Conservation (phyloP, 2,797 vertebrate genomes). For the Anguilla marmorata region DNA sequence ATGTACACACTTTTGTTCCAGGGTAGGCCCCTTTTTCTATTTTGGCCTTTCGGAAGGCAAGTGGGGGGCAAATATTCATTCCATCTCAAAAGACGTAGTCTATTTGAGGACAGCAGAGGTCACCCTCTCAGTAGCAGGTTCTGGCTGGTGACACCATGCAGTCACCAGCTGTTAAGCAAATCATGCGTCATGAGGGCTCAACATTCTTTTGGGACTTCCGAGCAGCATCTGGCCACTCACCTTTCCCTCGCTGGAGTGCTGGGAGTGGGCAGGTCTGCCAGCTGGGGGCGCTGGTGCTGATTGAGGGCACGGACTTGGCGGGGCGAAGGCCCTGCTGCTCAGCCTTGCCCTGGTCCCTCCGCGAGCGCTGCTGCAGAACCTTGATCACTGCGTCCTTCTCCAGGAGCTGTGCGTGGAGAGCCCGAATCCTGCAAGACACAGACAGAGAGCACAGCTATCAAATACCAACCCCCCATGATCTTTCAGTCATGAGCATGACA, state of each 20-base stretch:
- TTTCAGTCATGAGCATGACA: not conserved
- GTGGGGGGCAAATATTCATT: not conserved
- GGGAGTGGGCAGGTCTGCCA: not conserved
- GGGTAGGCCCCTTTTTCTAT: not conserved
- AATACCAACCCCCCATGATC: slow-evolving; percentile 16
- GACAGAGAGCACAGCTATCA: slow-evolving; percentile 38
- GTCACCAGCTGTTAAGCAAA: not conserved
- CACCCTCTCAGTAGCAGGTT: not conserved
- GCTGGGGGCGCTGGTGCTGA: slow-evolving; percentile 53
- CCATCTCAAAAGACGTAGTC: not conserved
- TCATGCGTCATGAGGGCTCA: not conserved
- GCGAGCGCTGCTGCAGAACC: slow-evolving; percentile 89
- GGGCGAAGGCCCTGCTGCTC: slow-evolving; percentile 80
- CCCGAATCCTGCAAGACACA: slow-evolving; percentile 83
- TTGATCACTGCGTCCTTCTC: slow-evolving; percentile 96
- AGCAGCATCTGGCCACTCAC: slow-evolving; percentile 48
- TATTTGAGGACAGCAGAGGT: slow-evolving; percentile 13
- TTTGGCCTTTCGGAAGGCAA: not conserved
- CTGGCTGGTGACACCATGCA: not conserved
- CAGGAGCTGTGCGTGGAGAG: slow-evolving; percentile 88
- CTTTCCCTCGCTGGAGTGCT: slow-evolving; percentile 43
- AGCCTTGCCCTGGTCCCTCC: slow-evolving; percentile 77
- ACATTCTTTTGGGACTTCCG: not conserved
- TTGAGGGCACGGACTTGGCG: slow-evolving; percentile 81
- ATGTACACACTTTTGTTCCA: not conserved